Evolutionary conservation across 2,797 vertebrate species (phyloP), one percentile per base, ranked within the genome.

Genomic region (Microctenopoma steveboyesi): DNA sequence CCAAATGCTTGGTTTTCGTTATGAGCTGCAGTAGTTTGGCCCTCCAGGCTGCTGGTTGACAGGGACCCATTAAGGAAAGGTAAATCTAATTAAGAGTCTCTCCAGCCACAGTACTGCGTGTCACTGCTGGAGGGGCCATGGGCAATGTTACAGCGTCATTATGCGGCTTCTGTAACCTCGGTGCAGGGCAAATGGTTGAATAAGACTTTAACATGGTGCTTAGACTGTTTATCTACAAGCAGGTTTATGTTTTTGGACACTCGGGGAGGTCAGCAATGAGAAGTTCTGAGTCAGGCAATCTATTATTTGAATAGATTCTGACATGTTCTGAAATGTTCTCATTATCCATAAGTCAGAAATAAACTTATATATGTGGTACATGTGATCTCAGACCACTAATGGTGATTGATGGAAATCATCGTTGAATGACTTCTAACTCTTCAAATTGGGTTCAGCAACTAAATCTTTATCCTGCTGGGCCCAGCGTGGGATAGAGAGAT

Each of bases 11-110:
- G 60, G 73, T 84, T 83, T 83, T 83, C 66, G 84, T 82, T 84
- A 84, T 62, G 63, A 83, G 72, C 82, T 76, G 82, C 67, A 80
- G 57, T 61, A 65, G 58, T 69, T 7, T 37, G 63, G 52, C 64
- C 91, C 92, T 85, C 67, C 63, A 69, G 91, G 92, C 89, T 72
- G 65, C 51, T 73, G 83, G 81, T 70, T 85, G 88, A 90, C 89
- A 91, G 74, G 74, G 86, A 69, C 83, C 89, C 91, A 93, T 94
- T 94, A 93, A 79, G 74, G 62, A 92, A 90, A 91, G 90, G 90
- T 90, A 93, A 94, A 95, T 93, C 85, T 85, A 91, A 93, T 95
- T 88, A 89, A 66, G 66, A 79, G 74, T 86, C 89, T 81, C 70
- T 87, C 74, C 71, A 85, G 78, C 76, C 76, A 79, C 81, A 86